These are phyloP conservation scores for Hycleus cichorii DNA, from an alignment of 1,140 invertebrate genomes.

Conservation along the genomic window DNA sequence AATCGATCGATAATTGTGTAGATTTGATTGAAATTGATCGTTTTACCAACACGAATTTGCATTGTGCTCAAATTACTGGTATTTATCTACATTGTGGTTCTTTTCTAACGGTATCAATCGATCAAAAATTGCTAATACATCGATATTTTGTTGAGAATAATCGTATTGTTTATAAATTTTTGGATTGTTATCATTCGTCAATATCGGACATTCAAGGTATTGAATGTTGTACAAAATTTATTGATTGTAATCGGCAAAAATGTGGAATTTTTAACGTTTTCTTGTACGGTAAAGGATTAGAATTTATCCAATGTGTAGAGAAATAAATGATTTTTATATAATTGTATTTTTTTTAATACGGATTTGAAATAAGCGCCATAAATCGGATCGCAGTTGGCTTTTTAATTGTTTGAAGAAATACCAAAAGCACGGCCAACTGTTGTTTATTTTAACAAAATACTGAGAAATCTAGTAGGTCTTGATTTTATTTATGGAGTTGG, in stretches of 20 bases:
- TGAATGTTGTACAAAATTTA: conserved; percentile 24
- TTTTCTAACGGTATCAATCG: conserved; percentile 51
- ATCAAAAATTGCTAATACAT: conserved; percentile 52
- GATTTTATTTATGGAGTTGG: too few relatives aligned
- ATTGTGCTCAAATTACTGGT: conserved; percentile 62
- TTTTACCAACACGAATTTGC: conserved; percentile 29
- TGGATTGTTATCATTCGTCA: conserved; percentile 42
- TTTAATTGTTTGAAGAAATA: too few relatives aligned
- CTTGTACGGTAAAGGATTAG: conserved; percentile 30
- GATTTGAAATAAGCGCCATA: too few relatives aligned
- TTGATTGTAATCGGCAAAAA: not conserved
- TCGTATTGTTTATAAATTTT: conserved; percentile 36
- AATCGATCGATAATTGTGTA: not conserved
- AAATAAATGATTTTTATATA: too few relatives aligned
- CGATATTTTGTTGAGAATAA: conserved; percentile 34
- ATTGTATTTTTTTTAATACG: too few relatives aligned
- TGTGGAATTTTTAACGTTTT: conserved; percentile 12
- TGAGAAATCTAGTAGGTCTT: too few relatives aligned
- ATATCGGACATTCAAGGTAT: conserved; percentile 57
- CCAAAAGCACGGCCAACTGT: too few relatives aligned
- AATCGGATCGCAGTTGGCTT: too few relatives aligned
- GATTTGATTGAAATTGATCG: conserved; percentile 5
- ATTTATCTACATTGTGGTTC: conserved; percentile 44
- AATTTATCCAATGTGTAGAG: conserved; percentile 7
- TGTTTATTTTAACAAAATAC: too few relatives aligned